Conservation (phyloP, 2,888 invertebrate genomes). For the Timema cristinae region DNA sequence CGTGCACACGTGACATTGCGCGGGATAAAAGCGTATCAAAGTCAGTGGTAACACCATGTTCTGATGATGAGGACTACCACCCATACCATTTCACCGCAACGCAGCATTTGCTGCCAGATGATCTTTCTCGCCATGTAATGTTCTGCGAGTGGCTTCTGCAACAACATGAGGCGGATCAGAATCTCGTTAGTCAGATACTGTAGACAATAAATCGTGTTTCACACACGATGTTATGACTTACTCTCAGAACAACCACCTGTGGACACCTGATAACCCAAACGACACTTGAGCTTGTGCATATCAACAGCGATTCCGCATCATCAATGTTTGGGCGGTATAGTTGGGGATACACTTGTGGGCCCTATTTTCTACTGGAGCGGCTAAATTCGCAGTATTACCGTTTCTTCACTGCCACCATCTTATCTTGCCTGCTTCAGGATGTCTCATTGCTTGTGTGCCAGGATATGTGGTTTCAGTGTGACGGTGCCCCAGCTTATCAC, state of each 20-base stretch:
- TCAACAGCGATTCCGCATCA: too few species aligned
- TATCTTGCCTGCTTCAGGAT: neutral
- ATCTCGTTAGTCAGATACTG: neutral
- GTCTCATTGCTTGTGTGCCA: neutral
- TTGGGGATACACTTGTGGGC: conserved; percentile 6
- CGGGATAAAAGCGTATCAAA: neutral
- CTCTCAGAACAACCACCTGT: neutral
- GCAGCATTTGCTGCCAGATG: neutral
- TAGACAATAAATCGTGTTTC: conserved; percentile 6
- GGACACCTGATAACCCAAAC: neutral
- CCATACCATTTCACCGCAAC: neutral
- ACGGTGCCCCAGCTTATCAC: neutral
- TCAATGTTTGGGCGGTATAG: neutral
- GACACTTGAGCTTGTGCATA: neutral
- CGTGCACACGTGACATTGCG: neutral
- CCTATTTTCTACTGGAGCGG: neutral
- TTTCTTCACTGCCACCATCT: neutral
- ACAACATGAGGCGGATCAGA: neutral
- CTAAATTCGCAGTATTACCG: neutral
- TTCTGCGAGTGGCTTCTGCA: conserved; percentile 7
- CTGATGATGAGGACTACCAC: neutral
- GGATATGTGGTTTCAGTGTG: conserved; percentile 2
- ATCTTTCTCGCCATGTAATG: neutral
- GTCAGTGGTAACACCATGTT: neutral
- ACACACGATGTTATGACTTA: neutral